Percentiles rank a stretch among this genome's conserved stretches.
phyloP scores from a whole-genome alignment of 92 coral and sea anemone genomes.

The Porites lobata region DNA sequence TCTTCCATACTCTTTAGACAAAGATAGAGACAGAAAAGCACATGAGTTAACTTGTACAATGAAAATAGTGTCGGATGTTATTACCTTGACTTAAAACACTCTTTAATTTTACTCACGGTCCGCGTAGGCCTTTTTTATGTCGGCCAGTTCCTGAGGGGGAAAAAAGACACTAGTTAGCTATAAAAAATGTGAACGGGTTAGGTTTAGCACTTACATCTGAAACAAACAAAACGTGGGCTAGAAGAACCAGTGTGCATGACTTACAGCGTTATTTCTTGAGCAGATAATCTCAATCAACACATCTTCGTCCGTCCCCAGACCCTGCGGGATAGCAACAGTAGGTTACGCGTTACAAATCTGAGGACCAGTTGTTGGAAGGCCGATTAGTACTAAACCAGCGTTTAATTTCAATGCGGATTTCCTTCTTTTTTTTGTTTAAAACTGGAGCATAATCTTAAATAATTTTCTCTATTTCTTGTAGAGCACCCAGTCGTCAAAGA shows the following conservation, averaged over 20 bases:
- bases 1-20: slow-evolving; percentile 70
- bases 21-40: background rate
- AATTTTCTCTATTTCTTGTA: background rate
- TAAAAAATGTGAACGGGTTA: background rate
- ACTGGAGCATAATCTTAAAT: background rate
- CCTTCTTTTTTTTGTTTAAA: background rate
- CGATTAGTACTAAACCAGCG: too few species aligned
- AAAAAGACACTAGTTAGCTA: background rate
- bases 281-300: slow-evolving; percentile 85
- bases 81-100: background rate
- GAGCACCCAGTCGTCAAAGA: too few species aligned
- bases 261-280: slow-evolving; percentile 80
- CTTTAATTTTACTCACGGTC: slow-evolving; percentile 57
- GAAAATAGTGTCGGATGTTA: background rate
- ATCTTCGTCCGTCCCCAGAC: slow-evolving; percentile 94
- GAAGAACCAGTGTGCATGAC: slow-evolving; percentile 16
- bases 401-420: too few species aligned
- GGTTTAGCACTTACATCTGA: background rate
- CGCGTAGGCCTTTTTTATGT: slow-evolving; percentile 61
- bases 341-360: background rate
- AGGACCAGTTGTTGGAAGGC: background rate
- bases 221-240: background rate
- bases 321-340: slow-evolving; percentile 48
- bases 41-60: background rate
- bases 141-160: slow-evolving; percentile 60